phyloP scores from a whole-genome alignment of 2,888 invertebrate species.

The Synergus japonicus region DNA sequence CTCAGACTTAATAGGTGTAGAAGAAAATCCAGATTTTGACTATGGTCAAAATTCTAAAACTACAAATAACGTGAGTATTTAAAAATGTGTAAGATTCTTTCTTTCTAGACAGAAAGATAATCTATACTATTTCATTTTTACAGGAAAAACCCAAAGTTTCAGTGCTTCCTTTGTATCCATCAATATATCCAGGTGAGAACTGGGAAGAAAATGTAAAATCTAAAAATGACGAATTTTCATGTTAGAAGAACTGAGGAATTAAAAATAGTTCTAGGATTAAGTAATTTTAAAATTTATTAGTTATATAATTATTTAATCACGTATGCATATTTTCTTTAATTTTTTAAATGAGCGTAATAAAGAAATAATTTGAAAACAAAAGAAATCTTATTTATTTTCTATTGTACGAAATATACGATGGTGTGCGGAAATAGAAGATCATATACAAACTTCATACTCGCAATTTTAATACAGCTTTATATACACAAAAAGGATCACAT shows the following conservation, averaged over 20 bases:
- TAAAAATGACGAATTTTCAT: not conserved
- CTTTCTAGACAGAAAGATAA: not conserved
- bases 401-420: conserved; percentile 31
- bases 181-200: not conserved
- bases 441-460: conserved; percentile 57
- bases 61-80: not conserved
- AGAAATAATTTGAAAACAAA: conserved; percentile 41
- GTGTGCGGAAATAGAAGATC: conserved; percentile 45
- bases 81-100: not conserved
- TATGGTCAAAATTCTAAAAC: conserved; percentile 65
- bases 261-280: not conserved
- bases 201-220: not conserved
- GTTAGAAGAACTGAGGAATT: not conserved
- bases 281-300: not conserved
- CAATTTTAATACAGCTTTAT: conserved; percentile 60
- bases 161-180: not conserved
- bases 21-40: conserved; percentile 83
- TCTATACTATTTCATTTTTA: not conserved
- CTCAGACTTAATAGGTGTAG: conserved; percentile 84
- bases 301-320: not conserved
- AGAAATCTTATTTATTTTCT: conserved; percentile 42
- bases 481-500: conserved; percentile 68
- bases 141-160: not conserved
- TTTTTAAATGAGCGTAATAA: conserved; percentile 1
- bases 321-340: not conserved